A percentile compares a stretch with the other conserved stretches of the same genome.
Conservation (phyloP, 2,797 vertebrate genomes). For the Aphelocoma californica region DNA sequence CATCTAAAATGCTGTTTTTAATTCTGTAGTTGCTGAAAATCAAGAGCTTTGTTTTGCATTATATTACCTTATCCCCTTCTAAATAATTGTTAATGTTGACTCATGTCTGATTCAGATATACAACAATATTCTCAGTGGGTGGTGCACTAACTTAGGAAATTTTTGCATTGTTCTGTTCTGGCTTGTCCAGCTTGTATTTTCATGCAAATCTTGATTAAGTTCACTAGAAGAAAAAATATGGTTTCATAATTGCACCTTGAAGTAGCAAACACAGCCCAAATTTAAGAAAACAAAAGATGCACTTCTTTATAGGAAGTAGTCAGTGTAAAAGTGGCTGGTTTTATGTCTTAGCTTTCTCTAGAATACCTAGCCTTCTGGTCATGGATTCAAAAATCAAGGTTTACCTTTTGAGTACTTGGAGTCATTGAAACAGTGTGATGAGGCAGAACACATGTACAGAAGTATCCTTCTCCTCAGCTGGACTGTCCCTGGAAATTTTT, state of each 20-base stretch:
- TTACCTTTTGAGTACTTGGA: background rate
- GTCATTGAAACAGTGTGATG: background rate
- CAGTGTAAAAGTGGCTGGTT: background rate
- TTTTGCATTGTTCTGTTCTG: slow-evolving; percentile 34
- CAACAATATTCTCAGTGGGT: slow-evolving; percentile 27
- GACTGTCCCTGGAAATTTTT: background rate
- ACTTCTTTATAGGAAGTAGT: background rate
- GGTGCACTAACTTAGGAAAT: slow-evolving; percentile 25
- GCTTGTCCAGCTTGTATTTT: slow-evolving; percentile 41
- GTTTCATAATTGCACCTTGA: background rate
- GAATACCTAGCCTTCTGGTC: background rate
- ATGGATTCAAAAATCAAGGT: background rate
- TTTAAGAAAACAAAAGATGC: background rate
- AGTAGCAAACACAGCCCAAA: background rate
- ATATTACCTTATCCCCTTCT: background rate
- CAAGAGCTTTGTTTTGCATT: background rate
- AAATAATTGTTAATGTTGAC: slow-evolving; percentile 22
- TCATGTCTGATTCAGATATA: slow-evolving; percentile 45
- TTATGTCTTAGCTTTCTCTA: background rate
- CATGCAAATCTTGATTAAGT: slow-evolving; percentile 21
- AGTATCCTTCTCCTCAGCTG: background rate
- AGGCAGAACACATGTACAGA: background rate
- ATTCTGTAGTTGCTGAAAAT: background rate
- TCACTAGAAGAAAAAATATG: background rate
- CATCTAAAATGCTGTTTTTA: background rate